A percentile compares a stretch with the other conserved stretches of the same genome.
Conservation (phyloP, 2,113 vertebrate species). For the Calidris pygmaea region DNA sequence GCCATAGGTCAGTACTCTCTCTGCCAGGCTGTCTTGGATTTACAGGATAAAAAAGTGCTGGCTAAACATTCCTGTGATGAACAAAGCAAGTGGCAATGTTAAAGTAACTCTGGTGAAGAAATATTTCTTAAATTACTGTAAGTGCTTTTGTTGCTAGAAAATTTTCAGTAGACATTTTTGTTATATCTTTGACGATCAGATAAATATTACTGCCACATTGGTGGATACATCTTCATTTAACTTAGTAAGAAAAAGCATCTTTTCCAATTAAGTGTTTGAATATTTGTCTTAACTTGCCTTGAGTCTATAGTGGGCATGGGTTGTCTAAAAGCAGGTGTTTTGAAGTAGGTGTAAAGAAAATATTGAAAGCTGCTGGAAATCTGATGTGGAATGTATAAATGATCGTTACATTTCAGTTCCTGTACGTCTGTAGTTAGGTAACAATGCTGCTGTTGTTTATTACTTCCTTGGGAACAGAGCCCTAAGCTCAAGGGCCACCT, state of each 20-base stretch:
- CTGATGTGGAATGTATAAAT: background rate
- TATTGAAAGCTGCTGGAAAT: background rate
- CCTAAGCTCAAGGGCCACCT: background rate
- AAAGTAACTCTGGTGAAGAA: background rate
- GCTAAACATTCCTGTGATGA: background rate
- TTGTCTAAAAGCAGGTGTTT: background rate
- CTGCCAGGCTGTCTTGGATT: background rate
- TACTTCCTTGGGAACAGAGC: background rate
- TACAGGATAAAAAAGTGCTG: background rate
- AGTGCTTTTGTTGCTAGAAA: background rate
- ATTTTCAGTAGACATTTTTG: background rate
- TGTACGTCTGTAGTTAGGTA: background rate
- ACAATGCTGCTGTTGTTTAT: background rate
- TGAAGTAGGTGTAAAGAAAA: background rate
- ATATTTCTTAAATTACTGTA: background rate
- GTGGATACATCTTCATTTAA: background rate
- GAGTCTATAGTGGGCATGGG: background rate
- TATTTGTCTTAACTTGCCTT: background rate
- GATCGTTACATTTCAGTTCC: background rate
- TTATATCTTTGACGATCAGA: background rate
- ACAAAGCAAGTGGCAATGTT: background rate
- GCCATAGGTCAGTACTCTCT: background rate
- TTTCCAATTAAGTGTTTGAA: background rate
- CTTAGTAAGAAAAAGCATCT: background rate
- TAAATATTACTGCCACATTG: background rate